Base-by-base conservation (phyloP, 1,140 invertebrate genomes). In the Helicoverpa zea region DNA sequence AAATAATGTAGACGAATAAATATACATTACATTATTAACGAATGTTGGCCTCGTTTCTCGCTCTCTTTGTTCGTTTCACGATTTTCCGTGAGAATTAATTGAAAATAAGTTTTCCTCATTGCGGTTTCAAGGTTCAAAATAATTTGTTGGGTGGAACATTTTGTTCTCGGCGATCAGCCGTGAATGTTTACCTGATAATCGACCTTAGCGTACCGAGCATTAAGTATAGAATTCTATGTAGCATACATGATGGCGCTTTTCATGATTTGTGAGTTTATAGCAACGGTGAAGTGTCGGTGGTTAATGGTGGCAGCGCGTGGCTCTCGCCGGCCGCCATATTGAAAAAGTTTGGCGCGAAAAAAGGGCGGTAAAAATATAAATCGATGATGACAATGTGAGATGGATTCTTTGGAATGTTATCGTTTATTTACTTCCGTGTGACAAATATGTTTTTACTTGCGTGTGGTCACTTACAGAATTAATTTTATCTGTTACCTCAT, bases 241-340 rank as follows among this genome's bases (percentile, higher is more conserved):
- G 29, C n/a, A 47, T 47, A 13, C 63, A 9, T 76, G 87, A 88
- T 90, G 87, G 89, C 86, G 90, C 90, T 86, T 94, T 94, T 94
- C 90, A 95, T 95, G 93, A 95, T 95, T 95, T 95, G 94, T 95
- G 94, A 95, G 94, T 95, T 95, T 95, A 95, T 94, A 94, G 93
- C 92, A 90, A 92, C 93, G 93, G 92, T 94, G 92, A 94, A 94
- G 93, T 94, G 93, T 92, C 91, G 92, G 93, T 91, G 92, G 92
- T 93, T 95, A 95, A 95, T 95, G 94, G 94, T 90, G 90, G 91
- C 91, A 88, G 89, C 90, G 90, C 89, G 90, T 90, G 89, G 92
- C 92, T 88, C 91, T 90, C 91, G 87, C 90, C 84, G 89, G 87
- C 64, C 92, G 92, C 92, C 93, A 94, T 93, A 94, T 94, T 94